Percentiles rank a stretch among this genome's conserved stretches.
Conservation (phyloP, 2,888 invertebrate genomes). For the Apoda limacodes region DNA sequence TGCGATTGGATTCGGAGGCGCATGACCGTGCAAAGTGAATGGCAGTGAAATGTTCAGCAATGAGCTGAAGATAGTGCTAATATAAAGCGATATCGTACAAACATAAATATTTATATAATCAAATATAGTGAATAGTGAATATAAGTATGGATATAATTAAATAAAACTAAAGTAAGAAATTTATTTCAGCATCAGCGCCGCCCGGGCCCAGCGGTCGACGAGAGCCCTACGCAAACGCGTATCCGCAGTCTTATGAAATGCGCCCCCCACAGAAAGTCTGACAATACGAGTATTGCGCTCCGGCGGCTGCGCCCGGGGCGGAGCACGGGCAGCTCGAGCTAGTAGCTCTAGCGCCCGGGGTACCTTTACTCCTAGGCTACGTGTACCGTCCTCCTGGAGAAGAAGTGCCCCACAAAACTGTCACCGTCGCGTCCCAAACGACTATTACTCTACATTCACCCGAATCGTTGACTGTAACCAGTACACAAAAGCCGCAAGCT, state of each 20-base stretch:
- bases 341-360: constrained; percentile 50
- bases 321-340: constrained; percentile 33
- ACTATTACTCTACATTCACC: constrained; percentile 57
- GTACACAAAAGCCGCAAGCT: constrained; percentile 19
- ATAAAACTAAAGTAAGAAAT: background rate
- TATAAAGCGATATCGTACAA: no score
- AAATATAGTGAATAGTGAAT: no score
- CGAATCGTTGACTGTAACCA: constrained; percentile 34
- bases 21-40: no score
- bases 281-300: constrained; percentile 51
- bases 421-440: constrained; percentile 51
- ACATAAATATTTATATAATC: no score
- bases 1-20: no score
- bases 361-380: constrained; percentile 52
- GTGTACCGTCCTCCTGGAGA: constrained; percentile 30
- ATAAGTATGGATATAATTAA: no score
- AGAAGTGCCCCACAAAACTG: constrained; percentile 20
- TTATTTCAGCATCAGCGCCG: constrained; percentile 4
- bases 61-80: no score
- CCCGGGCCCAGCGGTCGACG: constrained; percentile 60
- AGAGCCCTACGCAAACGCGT: constrained; percentile 80
- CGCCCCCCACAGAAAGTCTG: constrained; percentile 77
- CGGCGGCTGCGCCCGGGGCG: constrained; percentile 14
- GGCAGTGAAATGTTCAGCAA: no score
- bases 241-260: constrained; percentile 81